Base-by-base conservation (phyloP, 92 coral and sea anemone genomes). In the Porites cylindrica region DNA sequence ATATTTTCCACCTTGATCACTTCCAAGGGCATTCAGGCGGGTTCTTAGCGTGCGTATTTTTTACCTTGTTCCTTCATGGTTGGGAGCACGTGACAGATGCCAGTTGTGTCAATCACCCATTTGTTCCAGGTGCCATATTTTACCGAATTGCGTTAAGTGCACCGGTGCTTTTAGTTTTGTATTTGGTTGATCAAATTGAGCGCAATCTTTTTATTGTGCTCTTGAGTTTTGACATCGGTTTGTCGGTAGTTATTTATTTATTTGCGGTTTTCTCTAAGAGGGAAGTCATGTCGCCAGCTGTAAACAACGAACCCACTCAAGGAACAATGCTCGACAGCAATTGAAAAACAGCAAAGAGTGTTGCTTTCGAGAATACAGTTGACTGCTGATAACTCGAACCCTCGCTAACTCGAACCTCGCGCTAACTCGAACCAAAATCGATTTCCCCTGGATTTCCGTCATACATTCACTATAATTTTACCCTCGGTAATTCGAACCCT, bases 11-110 rank as follows among this genome's bases (percentile, higher is more conserved):
- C 51, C 13, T 73, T 63, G 91, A 74, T 23, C 24, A 50, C 4
- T 71, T 81, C 59, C 80, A 66, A 10, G 81, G 69, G 4, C 68
- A 72, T 47, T 72, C 87, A 2, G 38, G 50, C 23, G 91, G 91
- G 5, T 88, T 38, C 29, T 54, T 88, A n/a, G 75, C 68, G 11
- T 17, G 19, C 12, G 58, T 51, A 10, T 80, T 74, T 50, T 29
- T 71, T n/a, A 52, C 75, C 3, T 11, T 70, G 32, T 88, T 75
- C 20, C 8, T 88, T 8, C 91, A 80, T 13, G 91, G 91, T 47
- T 58, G 65, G 54, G 13, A 17, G n/a, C 91, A 88, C 75, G 64
- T 81, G 50, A 29, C 63, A 12, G 60, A 62, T 67, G 66, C 86
- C 18, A 29, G 58, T 10, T 75, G 75, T 76, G 80, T 26, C 79